phyloP scores from a whole-genome alignment of 2,888 invertebrate genomes.

The Pyrocoelia pectoralis region DNA sequence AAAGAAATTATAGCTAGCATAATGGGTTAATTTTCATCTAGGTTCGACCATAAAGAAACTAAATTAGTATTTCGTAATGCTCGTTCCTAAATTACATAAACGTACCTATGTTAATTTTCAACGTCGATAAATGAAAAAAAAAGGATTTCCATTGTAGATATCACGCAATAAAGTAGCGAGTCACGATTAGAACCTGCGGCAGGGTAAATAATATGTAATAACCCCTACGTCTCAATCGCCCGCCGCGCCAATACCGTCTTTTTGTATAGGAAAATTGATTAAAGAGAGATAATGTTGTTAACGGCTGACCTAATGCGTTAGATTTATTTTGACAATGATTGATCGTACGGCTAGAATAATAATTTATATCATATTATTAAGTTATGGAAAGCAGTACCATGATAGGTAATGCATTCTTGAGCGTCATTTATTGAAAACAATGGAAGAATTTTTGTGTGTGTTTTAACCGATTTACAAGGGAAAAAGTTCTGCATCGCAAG shows the following conservation, averaged over 20 bases:
- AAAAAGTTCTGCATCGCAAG: constrained; percentile 8
- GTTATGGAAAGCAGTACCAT: constrained; percentile 31
- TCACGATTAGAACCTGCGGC: constrained; percentile 23
- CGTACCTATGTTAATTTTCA: constrained; percentile 6
- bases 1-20: too few relatives aligned
- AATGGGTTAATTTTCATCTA: too few relatives aligned
- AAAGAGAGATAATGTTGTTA: constrained; percentile 29
- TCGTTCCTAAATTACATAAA: constrained; percentile 4
- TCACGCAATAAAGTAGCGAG: constrained; percentile 23
- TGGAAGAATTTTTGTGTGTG: background rate
- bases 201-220: constrained; percentile 15
- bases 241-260: too few relatives aligned
- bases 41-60: too few relatives aligned
- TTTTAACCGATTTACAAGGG: constrained; percentile 4
- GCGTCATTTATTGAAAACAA: constrained; percentile 4
- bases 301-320: constrained; percentile 25
- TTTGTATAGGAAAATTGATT: constrained; percentile 12
- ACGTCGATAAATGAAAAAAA: constrained; percentile 15
- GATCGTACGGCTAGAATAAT: constrained; percentile 29
- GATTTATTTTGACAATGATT: constrained; percentile 35
- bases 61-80: constrained; percentile 2
- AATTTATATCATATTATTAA: constrained; percentile 14
- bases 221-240: constrained; percentile 9
- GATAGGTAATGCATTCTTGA: constrained; percentile 1
- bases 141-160: constrained; percentile 16